Evolutionary conservation across 2,113 vertebrate species (phyloP), one percentile per base, ranked within the genome.

Genomic region (Vombatus ursinus): DNA sequence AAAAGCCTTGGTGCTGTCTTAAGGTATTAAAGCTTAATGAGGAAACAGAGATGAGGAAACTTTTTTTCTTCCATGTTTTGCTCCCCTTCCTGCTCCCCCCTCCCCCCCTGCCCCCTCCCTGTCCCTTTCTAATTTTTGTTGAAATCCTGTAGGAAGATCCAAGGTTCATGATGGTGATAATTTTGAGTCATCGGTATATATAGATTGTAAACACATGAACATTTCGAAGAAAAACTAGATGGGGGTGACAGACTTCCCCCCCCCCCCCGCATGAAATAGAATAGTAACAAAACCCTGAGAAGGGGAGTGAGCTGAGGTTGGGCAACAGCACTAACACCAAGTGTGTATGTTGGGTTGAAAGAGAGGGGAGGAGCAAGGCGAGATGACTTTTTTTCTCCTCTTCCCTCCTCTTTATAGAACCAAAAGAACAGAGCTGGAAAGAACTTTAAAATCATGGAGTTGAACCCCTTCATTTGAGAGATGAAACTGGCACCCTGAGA

Each of bases 11-110:
- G 25, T 57, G 54, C 25, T 24, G 9, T 28, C 26, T 26, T 57
- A 77, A 37, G 5, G 3, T n/a, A 77, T 77, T n/a, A 77, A n/a
- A n/a, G 61, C 37, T n/a, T 77, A n/a, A 77, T 37, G 61, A 77
- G 37, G 37, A 77, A 77, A 77, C 61, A 77, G 61, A 68, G 61
- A 77, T n/a, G 61, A n/a, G 16, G 31, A 77, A 77, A 77, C 3
- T 2, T 77, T 37, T 77, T 77, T 77, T 14, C 37, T 77, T n/a
- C 12, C 61, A 77, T 77, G 61, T n/a, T 77, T n/a, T 28, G 14
- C 31, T 9, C 3, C 3, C 28, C 28, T 0, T 12, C 3, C 2
- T 9, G 3, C 50, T 50, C 50, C 11, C 50, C 1, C 50, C 11
- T 12, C 11, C 50, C 11, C 50, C 8, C 50, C 11, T 8, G 1